Conservation (phyloP, 2,888 invertebrate species). For the Phoronis australis region DNA sequence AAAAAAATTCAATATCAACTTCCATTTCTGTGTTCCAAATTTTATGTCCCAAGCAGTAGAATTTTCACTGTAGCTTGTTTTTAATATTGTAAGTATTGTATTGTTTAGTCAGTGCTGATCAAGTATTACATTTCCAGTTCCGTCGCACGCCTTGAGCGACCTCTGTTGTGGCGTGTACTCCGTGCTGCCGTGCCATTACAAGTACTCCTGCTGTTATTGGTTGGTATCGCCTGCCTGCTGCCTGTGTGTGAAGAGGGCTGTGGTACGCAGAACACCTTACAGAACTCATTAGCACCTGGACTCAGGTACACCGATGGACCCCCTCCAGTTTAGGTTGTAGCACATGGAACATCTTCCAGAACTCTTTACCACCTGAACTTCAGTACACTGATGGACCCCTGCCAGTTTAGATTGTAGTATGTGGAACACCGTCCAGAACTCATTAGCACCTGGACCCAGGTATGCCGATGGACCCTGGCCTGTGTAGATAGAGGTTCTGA, state of each 20-base stretch:
- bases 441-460: constrained; percentile 80
- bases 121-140: too few relatives aligned
- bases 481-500: constrained; percentile 63
- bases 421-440: constrained; percentile 74
- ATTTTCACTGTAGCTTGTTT: too few relatives aligned
- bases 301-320: constrained; percentile 87
- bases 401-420: constrained; percentile 71
- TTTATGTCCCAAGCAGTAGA: too few relatives aligned
- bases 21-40: too few relatives aligned
- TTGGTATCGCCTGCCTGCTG: constrained; percentile 88
- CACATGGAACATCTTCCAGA: constrained; percentile 75
- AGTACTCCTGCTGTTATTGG: constrained; percentile 82
- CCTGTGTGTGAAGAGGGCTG: constrained; percentile 78
- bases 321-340: constrained; percentile 73
- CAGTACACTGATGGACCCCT: constrained; percentile 90
- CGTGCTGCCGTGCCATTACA: constrained; percentile 91
- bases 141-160: too few relatives aligned
- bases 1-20: too few relatives aligned
- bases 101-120: too few relatives aligned
- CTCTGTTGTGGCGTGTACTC: constrained; percentile 83
- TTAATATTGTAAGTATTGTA: too few relatives aligned
- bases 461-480: constrained; percentile 94
- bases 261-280: constrained; percentile 76
- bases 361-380: constrained; percentile 81
- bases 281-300: constrained; percentile 79